Evolutionary conservation across 2,888 invertebrate genomes (phyloP).

Genomic region (Meganola albula): DNA sequence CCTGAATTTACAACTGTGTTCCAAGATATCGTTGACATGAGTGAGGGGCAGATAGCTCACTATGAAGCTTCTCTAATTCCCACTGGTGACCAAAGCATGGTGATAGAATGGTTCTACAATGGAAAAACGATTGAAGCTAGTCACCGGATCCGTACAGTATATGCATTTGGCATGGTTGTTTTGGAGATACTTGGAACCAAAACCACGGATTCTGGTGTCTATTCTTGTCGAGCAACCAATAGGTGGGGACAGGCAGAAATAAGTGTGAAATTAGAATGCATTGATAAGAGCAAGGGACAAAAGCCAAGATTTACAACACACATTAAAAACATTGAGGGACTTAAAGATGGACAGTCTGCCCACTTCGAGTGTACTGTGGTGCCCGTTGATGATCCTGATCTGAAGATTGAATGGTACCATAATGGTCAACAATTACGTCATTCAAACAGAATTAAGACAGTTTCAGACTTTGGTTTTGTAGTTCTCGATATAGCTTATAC

Average conservation of each 20-base stretch:
- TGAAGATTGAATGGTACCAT: conserved; percentile 98
- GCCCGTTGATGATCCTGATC: conserved; percentile 95
- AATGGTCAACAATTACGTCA: conserved; percentile 93
- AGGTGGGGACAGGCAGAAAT: conserved; percentile 93
- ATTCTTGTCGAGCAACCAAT: conserved; percentile 92
- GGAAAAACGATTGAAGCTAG: conserved; percentile 91
- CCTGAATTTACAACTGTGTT: conserved; percentile 94
- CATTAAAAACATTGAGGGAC: conserved; percentile 87
- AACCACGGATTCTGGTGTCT: conserved; percentile 93
- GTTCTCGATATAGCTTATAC: conserved; percentile 96
- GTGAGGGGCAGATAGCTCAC: conserved; percentile 97
- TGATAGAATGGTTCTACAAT: conserved; percentile 97
- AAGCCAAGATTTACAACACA: conserved; percentile 93
- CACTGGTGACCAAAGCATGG: conserved; percentile 94
- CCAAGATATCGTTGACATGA: conserved; percentile 87
- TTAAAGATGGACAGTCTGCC: conserved; percentile 95
- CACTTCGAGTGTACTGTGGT: conserved; percentile 97
- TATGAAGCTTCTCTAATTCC: conserved; percentile 98
- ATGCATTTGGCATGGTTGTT: conserved; percentile 98
- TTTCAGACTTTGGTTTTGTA: conserved; percentile 97
- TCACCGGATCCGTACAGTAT: conserved; percentile 93
- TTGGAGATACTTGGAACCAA: conserved; percentile 97
- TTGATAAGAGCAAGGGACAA: conserved; percentile 90
- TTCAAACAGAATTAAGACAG: conserved; percentile 93
- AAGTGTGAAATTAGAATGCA: conserved; percentile 87